Conservation (phyloP, 1,140 invertebrate genomes). For the Drosophila pachea region DNA sequence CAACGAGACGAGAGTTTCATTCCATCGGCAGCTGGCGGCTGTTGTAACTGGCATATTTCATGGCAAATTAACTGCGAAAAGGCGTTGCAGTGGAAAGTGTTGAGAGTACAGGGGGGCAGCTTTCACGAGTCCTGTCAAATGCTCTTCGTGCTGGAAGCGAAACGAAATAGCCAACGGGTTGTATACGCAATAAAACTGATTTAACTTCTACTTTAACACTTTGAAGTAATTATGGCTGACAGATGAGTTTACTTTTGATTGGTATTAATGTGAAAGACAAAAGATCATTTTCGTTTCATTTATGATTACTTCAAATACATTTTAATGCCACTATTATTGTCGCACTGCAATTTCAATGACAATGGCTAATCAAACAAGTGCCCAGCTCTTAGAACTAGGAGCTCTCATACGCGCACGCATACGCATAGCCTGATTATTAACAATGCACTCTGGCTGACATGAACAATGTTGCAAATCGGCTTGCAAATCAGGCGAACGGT, state of each 20-base stretch:
- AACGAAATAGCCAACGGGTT: conserved; percentile 23
- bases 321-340: conserved; percentile 71
- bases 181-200: conserved; percentile 33
- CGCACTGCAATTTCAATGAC: conserved; percentile 64
- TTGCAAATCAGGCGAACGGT: conserved; percentile 65
- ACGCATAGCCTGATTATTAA: conserved; percentile 58
- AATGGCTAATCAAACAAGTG: conserved; percentile 52
- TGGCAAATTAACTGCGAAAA: conserved; percentile 62
- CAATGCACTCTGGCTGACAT: conserved; percentile 67
- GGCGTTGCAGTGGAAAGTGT: conserved; percentile 58
- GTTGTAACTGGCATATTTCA: conserved; percentile 59
- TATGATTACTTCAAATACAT: conserved; percentile 38
- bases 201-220: conserved; percentile 9
- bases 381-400: conserved; percentile 30
- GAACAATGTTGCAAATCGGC: conserved; percentile 72
- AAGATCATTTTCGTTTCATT: conserved; percentile 56
- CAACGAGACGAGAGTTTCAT: conserved; percentile 36
- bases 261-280: conserved; percentile 6
- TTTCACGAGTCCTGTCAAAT: conserved; percentile 15
- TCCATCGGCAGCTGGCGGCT: conserved; percentile 34
- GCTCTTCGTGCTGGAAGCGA: background rate
- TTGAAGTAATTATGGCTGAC: background rate
- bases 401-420: conserved; percentile 1
- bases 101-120: conserved; percentile 24
- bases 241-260: background rate